phyloP scores from a whole-genome alignment of 2,888 invertebrate species.

The Archips crataeganus region DNA sequence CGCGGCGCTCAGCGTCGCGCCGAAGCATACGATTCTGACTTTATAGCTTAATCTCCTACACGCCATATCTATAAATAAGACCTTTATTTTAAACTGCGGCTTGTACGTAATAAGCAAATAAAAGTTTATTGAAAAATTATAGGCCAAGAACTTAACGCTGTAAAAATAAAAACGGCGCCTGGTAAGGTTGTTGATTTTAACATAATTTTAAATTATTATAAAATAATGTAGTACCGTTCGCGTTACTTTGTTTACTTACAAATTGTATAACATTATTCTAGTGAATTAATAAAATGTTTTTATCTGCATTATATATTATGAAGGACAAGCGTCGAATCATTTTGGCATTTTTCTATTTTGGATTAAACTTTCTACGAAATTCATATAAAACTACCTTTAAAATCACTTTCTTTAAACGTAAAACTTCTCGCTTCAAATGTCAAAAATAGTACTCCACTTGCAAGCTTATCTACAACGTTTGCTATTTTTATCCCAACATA shows the following conservation, averaged over 20 bases:
- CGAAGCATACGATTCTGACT: slow-evolving; percentile 61
- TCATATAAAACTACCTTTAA: too few species aligned
- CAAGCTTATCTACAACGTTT: background rate
- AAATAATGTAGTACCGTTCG: too few species aligned
- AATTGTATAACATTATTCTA: too few species aligned
- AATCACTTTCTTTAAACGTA: too few species aligned
- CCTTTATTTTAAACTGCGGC: slow-evolving; percentile 47
- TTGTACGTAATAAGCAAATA: slow-evolving; percentile 21
- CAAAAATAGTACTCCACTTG: background rate
- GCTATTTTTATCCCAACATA: background rate
- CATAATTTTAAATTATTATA: background rate
- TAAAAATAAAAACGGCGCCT: slow-evolving; percentile 1
- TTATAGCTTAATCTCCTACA: slow-evolving; percentile 83
- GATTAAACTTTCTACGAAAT: too few species aligned
- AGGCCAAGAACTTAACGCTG: background rate
- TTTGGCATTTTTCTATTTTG: too few species aligned
- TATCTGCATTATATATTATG: too few species aligned
- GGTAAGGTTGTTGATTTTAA: background rate
- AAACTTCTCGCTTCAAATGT: background rate
- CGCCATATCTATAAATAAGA: slow-evolving; percentile 79
- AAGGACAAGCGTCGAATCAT: too few species aligned
- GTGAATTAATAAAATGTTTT: too few species aligned
- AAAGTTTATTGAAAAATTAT: slow-evolving; percentile 36
- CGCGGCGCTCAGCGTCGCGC: slow-evolving; percentile 77
- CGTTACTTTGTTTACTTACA: too few species aligned